Percentiles rank a stretch among this genome's conserved stretches.
Evolutionary conservation across 2,113 vertebrate genomes (phyloP).

Genomic region (Zosterops pallidus): DNA sequence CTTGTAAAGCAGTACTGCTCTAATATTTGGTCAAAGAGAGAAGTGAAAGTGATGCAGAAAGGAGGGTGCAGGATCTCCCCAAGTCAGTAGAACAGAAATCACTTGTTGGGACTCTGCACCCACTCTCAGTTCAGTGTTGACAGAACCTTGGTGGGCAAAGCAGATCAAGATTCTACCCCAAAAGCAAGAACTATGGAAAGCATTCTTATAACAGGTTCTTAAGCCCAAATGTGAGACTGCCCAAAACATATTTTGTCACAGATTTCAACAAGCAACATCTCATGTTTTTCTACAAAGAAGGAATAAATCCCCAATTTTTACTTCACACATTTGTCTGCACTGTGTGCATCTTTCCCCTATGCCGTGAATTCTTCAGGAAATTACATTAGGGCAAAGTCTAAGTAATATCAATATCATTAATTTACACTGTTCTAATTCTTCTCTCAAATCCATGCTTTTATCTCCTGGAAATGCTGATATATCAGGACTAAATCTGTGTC

Average conservation of each 20-base stretch:
- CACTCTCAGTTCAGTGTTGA: neutral
- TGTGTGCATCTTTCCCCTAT: neutral
- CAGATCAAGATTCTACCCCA: neutral
- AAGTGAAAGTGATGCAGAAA: neutral
- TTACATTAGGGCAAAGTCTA: neutral
- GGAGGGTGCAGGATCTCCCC: neutral
- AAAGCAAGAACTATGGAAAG: neutral
- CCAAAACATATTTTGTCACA: neutral
- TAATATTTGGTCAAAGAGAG: neutral
- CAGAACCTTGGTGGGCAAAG: neutral
- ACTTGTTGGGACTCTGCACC: neutral
- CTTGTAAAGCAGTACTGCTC: neutral
- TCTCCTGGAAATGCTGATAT: neutral
- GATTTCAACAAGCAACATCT: neutral
- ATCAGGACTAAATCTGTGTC: neutral
- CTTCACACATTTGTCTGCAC: rapidly evolving
- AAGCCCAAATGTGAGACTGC: neutral
- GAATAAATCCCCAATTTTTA: neutral
- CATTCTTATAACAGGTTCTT: neutral
- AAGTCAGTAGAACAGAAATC: neutral
- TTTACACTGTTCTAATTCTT: neutral
- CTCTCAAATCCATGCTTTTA: neutral
- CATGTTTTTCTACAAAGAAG: neutral
- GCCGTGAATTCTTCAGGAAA: neutral
- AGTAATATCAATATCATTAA: neutral